phyloP scores from a whole-genome alignment of 2,113 vertebrate species.

The Trematomus loennbergii region DNA sequence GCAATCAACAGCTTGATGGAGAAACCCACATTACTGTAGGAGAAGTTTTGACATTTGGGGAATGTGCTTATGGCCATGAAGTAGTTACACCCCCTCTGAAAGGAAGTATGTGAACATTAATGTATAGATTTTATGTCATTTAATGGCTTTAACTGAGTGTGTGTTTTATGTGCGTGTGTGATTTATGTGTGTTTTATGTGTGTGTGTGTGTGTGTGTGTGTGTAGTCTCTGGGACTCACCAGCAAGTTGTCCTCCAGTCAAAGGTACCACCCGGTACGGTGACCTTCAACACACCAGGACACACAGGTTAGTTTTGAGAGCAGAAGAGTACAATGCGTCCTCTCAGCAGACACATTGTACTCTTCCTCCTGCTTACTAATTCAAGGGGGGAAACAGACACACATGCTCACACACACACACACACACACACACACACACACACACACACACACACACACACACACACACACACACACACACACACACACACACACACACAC shows the following conservation, averaged over 20 bases:
- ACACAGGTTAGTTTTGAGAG: conserved; percentile 24
- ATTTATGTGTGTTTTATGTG: too few relatives aligned
- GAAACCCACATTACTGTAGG: too few relatives aligned
- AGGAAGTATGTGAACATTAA: too few relatives aligned
- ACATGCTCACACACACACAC: not conserved
- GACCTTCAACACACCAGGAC: conserved; percentile 84
- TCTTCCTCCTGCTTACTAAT: conserved; percentile 14
- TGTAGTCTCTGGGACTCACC: conserved; percentile 80
- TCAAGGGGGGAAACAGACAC: conserved; percentile 2
- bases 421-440: too few relatives aligned
- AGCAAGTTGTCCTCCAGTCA: conserved; percentile 84
- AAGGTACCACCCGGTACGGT: conserved; percentile 90
- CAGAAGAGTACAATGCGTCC: conserved; percentile 10
- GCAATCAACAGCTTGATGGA: too few relatives aligned
- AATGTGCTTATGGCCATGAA: too few relatives aligned
- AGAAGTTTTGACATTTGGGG: too few relatives aligned
- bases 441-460: too few relatives aligned
- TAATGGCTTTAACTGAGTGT: not conserved
- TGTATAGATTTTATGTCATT: too few relatives aligned
- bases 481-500: too few relatives aligned
- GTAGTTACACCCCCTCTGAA: too few relatives aligned
- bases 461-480: too few relatives aligned
- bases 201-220: conserved; percentile 3
- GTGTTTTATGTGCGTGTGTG: not conserved
- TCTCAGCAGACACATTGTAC: not conserved